Evolutionary conservation across 2,888 invertebrate species (phyloP), one percentile per base, ranked within the genome.

Genomic region (Campopleginae sp.): DNA sequence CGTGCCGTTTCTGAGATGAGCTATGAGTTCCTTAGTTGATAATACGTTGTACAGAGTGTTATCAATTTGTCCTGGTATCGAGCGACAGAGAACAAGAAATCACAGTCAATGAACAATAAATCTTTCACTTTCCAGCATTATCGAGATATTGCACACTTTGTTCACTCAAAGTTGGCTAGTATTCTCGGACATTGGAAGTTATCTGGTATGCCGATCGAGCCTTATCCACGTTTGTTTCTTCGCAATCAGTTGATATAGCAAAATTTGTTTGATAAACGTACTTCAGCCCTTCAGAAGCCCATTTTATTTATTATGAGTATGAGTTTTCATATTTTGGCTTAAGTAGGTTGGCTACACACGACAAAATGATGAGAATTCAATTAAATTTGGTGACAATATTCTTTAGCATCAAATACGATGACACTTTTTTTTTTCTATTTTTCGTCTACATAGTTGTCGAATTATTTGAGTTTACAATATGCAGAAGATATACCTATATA

Each of bases 1-100:
- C 58, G 27, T 27, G 23, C 27, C 6, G 27, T 58, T 42, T 66
- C n/a, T 66, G 10, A 38, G 38, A 42, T 66, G 66, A 19, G 19
- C 66, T 38, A 66, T 10, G 42, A 42, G 19, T 66, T 66, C n/a
- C 12, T 42, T 8, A 12, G 10, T 38, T 66, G 19, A 38, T 42
- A 14, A 6, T 51, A 38, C 31, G 54, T 54, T 54, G 14, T 23
- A 72, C 19, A 54, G n/a, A n/a, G 38, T 54, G n/a, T 72, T 54
- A 72, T 38, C 54, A n/a, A 31, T 72, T n/a, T 54, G 33, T 51
- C 71, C 7, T 33, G 38, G 33, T 38, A n/a, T 38, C 38, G 63
- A 33, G 33, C n/a, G 63, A 63, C 51, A 72, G 66, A 6, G 12
- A 42, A 44, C 66, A 66, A 38, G 66, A 66, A 19, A 14, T 19